Evolutionary conservation across 2,888 invertebrate species (phyloP).

Genomic region (Frankliniella intonsa): DNA sequence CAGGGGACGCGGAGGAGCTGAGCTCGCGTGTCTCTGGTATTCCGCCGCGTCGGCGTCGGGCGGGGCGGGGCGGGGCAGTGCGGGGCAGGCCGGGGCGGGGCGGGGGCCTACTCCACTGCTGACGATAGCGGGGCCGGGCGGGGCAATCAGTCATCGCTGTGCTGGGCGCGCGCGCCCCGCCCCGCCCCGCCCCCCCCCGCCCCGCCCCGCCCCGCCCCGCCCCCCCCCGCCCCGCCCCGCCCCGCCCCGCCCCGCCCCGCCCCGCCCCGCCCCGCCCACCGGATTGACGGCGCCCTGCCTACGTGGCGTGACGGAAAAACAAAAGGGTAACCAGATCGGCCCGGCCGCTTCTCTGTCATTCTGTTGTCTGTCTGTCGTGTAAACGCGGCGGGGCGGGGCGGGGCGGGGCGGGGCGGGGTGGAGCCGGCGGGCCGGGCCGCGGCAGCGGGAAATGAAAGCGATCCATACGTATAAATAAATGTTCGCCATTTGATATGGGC

Average conservation of each 20-base stretch:
- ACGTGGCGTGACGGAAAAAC: not conserved
- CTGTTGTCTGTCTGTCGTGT: no score
- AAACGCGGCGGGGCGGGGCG: no score
- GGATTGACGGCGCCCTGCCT: constrained; percentile 5
- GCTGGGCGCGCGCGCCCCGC: not conserved
- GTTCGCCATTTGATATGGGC: no score
- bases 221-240: not conserved
- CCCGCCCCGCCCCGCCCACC: not conserved
- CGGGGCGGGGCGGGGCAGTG: not conserved
- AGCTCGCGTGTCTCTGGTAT: not conserved
- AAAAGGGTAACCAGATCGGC: not conserved
- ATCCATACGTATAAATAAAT: no score
- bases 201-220: not conserved
- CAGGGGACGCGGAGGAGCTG: not conserved
- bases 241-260: no score
- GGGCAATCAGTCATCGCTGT: not conserved
- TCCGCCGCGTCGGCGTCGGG: not conserved
- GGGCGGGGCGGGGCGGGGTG: no score
- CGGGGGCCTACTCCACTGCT: not conserved
- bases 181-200: no score
- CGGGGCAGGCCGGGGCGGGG: not conserved
- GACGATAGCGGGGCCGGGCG: not conserved
- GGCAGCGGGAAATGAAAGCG: no score
- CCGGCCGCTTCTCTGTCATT: no score
- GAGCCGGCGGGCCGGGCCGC: no score